These are phyloP conservation scores for Calidris pugnax DNA, from an alignment of 2,113 vertebrate genomes.

Conservation along the genomic window DNA sequence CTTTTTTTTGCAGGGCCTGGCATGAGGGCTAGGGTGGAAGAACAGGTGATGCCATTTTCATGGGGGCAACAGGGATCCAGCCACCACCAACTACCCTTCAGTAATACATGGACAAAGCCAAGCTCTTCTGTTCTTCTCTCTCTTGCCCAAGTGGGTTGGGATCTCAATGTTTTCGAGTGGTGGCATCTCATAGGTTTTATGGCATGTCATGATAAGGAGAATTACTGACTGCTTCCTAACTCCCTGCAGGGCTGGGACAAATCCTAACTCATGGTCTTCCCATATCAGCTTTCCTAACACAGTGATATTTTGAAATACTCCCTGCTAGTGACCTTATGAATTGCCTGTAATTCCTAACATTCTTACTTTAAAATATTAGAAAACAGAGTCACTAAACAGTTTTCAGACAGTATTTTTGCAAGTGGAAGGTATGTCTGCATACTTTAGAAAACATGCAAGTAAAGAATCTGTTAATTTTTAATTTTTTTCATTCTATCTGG, in stretches of 20 bases:
- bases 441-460: not conserved
- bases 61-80: not conserved
- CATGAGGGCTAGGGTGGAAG: not conserved
- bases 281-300: not conserved
- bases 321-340: not conserved
- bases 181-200: not conserved
- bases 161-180: not conserved
- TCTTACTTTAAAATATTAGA: not conserved
- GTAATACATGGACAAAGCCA: not conserved
- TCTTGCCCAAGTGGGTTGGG: not conserved
- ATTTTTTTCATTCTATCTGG: not conserved
- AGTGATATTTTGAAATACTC: not conserved
- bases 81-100: not conserved
- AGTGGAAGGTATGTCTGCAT: not conserved
- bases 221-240: not conserved
- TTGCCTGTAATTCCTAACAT: not conserved
- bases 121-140: not conserved
- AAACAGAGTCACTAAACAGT: not conserved
- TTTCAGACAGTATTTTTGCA: slow-evolving; percentile 2
- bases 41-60: not conserved
- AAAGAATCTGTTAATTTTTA: not conserved
- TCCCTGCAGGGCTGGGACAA: not conserved
- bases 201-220: not conserved
- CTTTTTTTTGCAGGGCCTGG: not conserved
- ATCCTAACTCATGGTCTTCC: not conserved